A percentile compares a stretch with the other conserved stretches of the same genome.
Conservation (phyloP, 2,888 invertebrate genomes). For the Drosophila borborema region DNA sequence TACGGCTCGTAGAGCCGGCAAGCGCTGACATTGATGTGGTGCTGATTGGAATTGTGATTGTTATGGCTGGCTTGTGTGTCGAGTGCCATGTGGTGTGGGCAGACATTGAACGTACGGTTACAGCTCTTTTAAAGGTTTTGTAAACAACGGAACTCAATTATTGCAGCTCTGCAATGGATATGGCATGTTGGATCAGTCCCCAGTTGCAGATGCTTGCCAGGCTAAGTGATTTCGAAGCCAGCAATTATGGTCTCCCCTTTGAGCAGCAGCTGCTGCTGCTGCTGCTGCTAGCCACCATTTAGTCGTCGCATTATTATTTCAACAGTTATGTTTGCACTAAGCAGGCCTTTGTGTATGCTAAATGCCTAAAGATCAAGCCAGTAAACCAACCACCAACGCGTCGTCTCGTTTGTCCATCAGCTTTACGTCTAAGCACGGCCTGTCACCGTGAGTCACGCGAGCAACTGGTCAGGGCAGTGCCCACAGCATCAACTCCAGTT, state of each 20-base stretch:
- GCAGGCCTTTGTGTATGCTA: slow-evolving; percentile 49
- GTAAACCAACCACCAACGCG: slow-evolving; percentile 13
- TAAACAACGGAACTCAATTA: slow-evolving; percentile 57
- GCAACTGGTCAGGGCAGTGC: slow-evolving; percentile 21
- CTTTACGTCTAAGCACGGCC: slow-evolving; percentile 49
- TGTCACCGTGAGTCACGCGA: slow-evolving; percentile 35
- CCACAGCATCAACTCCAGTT: not conserved
- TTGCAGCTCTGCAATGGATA: slow-evolving; percentile 55
- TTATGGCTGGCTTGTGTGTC: slow-evolving; percentile 50
- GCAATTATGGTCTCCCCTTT: slow-evolving; percentile 30
- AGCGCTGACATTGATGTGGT: slow-evolving; percentile 35
- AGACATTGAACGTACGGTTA: slow-evolving; percentile 1
- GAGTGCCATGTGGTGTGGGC: not conserved
- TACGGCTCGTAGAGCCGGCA: not conserved
- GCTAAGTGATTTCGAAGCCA: slow-evolving; percentile 71
- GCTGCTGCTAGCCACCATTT: slow-evolving; percentile 33
- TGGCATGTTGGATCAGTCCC: slow-evolving; percentile 5
- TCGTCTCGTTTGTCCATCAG: slow-evolving; percentile 56
- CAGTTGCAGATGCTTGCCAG: not conserved
- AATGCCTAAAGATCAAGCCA: slow-evolving; percentile 39
- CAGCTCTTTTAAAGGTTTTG: slow-evolving; percentile 43
- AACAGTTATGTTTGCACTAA: slow-evolving; percentile 53
- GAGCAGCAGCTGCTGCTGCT: slow-evolving; percentile 8
- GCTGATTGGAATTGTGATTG: slow-evolving; percentile 48
- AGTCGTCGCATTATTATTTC: slow-evolving; percentile 62